Conservation (phyloP, 2,113 vertebrate genomes). For the Balaeniceps rex region DNA sequence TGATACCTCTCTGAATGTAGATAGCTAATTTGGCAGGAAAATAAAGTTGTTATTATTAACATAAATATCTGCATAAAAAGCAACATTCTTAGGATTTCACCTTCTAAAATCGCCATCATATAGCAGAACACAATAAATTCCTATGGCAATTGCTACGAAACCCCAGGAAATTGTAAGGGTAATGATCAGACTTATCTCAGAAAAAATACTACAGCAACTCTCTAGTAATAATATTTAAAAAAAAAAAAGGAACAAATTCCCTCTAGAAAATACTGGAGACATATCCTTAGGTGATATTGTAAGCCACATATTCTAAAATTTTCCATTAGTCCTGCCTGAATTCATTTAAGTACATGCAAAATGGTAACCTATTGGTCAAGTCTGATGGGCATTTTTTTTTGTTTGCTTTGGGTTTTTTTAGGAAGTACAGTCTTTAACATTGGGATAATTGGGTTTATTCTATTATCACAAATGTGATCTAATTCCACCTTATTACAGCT, state of each 20-base stretch:
- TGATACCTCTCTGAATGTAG: not conserved
- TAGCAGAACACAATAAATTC: not conserved
- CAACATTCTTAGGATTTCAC: not conserved
- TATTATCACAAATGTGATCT: not conserved
- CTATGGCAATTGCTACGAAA: not conserved
- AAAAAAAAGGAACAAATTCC: not conserved
- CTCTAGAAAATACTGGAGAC: not conserved
- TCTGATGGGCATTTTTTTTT: not conserved
- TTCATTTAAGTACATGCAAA: not conserved
- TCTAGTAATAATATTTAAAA: not conserved
- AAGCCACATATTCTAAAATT: not conserved
- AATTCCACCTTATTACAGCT: not conserved
- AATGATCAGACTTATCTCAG: not conserved
- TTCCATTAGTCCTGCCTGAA: not conserved
- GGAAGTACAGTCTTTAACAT: not conserved
- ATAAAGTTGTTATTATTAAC: not conserved
- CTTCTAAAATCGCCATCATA: not conserved
- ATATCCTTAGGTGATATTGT: not conserved
- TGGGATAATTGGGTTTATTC: not conserved
- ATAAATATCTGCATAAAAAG: not conserved
- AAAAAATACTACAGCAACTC: not conserved
- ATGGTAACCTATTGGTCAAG: not conserved
- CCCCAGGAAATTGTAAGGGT: not conserved
- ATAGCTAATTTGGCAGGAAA: not conserved
- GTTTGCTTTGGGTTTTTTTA: not conserved